A percentile compares a stretch with the other conserved stretches of the same genome.
Conservation (phyloP, 2,888 invertebrate species). For the Penaeus monodon region DNA sequence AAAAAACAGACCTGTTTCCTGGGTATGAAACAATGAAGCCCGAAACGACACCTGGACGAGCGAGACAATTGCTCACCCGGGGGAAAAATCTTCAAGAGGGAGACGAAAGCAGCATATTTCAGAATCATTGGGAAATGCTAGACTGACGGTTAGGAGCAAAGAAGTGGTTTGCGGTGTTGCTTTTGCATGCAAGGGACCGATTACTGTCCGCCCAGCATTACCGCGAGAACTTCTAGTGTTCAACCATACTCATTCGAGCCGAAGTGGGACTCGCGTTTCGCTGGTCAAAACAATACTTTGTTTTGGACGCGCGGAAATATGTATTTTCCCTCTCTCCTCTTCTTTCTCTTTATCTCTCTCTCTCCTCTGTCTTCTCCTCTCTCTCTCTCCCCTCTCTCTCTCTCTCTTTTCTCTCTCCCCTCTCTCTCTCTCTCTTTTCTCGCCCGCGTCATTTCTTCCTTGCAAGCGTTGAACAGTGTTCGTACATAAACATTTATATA, state of each 20-base stretch:
- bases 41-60: no score
- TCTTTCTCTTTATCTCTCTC: neutral
- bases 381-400: neutral
- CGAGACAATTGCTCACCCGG: no score
- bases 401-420: neutral
- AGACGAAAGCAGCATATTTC: constrained; percentile 26
- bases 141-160: neutral
- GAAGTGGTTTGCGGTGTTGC: constrained; percentile 15
- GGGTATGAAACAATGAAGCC: no score
- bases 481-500: no score
- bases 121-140: constrained; percentile 21
- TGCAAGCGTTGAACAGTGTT: no score
- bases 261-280: neutral
- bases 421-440: neutral
- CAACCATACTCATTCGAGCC: neutral
- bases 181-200: constrained; percentile 15
- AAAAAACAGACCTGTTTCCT: no score
- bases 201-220: constrained; percentile 1
- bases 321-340: neutral
- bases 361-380: neutral
- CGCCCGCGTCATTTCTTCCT: no score
- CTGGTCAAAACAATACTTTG: constrained; percentile 16
- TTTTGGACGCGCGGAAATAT: neutral
- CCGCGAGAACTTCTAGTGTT: neutral
- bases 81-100: neutral